Evolutionary conservation across 2,888 invertebrate species (phyloP).

Genomic region (Parnassius apollo): DNA sequence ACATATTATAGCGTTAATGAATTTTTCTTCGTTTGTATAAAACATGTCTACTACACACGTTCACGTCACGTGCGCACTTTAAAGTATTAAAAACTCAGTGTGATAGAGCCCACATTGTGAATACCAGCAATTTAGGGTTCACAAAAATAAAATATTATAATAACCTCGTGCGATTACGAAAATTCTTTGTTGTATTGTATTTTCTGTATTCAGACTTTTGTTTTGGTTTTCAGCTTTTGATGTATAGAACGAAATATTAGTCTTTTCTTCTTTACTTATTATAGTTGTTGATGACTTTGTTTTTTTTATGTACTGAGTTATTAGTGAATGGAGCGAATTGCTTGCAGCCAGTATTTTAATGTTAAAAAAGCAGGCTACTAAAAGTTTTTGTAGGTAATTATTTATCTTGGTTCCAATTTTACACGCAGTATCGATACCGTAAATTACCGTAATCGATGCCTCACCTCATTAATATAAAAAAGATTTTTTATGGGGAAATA

Average conservation of each 20-base stretch:
- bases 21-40: too few species aligned
- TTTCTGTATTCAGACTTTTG: constrained; percentile 1
- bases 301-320: constrained; percentile 4
- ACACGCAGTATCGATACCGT: too few species aligned
- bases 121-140: constrained; percentile 1
- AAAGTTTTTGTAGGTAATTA: too few species aligned
- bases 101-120: constrained; percentile 8
- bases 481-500: too few species aligned
- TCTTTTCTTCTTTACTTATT: neutral
- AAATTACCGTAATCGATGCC: too few species aligned
- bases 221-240: neutral
- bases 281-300: neutral
- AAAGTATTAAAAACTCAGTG: neutral
- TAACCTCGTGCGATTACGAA: neutral
- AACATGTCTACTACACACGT: neutral
- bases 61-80: neutral
- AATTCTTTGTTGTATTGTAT: constrained; percentile 3
- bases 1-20: too few species aligned
- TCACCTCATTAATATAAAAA: too few species aligned
- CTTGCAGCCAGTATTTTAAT: constrained; percentile 1
- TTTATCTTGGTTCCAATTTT: too few species aligned
- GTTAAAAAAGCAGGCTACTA: too few species aligned
- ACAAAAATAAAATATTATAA: neutral
- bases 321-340: constrained; percentile 9
- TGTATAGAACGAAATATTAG: constrained; percentile 1